Evolutionary conservation across 2,113 vertebrate genomes (phyloP), one percentile per base, ranked within the genome.

Genomic region (Saccopteryx leptura): DNA sequence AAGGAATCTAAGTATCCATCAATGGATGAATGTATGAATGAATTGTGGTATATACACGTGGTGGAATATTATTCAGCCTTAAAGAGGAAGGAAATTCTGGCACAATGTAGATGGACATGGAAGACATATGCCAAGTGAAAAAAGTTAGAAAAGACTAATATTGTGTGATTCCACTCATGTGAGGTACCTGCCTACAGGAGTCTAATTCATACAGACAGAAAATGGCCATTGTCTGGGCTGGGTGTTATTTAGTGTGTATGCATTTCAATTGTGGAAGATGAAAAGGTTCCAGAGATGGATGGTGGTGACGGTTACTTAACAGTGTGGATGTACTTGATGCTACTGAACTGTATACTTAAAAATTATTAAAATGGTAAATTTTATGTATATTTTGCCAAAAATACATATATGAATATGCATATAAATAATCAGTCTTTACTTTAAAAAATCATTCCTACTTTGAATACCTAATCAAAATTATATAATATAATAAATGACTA

Each of bases 391-490:
- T 82, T 68, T 89, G 63, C 17, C 21, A 75, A 18, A 26, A 86
- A 89, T 54, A 75, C 9, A 48, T 50, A 56, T 60, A 39, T 63
- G 39, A 39, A 17, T 33, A 63, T 12, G 14, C 17, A 48, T 46
- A 7, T 76, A 56, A 8, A 48, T 60, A 52, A 78, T 69, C 18
- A 94, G 9, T 21, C 91, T 5, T 65, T 31, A 24, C 56, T 74
- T 90, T 78, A 76, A 63, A 80, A 93, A 50, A 56, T 24, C 14
- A 65, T 81, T 80, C 69, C 50, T 82, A 31, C n/a, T 83, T 84
- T 84, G 46, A 60, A 24, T 88, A 54, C n/a, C 28, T 90, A 69
- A 19, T 83, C n/a, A 88, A 48, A 94, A 79, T 79, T 87, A 66
- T 81, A 13, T 74, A 6, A 15, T 84, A 80, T 2, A 58, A 76